Conservation (phyloP, 2,888 invertebrate genomes). For the Poecilus cupreus region DNA sequence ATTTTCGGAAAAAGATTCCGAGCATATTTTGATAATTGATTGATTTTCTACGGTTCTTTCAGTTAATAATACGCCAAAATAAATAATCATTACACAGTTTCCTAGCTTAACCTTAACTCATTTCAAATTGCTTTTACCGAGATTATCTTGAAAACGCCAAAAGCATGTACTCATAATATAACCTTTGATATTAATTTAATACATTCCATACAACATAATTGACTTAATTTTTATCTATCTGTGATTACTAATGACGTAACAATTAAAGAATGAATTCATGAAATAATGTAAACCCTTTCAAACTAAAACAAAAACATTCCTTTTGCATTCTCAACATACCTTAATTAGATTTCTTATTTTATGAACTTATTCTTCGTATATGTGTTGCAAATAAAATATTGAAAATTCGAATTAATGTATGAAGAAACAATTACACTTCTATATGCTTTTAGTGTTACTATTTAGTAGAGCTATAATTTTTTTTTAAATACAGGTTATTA, state of each 20-base stretch:
- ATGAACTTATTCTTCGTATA: neutral
- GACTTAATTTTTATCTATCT: slow-evolving; percentile 28
- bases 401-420: no score
- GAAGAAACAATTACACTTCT: neutral
- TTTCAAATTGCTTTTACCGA: neutral
- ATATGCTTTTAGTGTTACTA: slow-evolving; percentile 4
- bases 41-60: neutral
- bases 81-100: slow-evolving; percentile 3
- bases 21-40: slow-evolving; percentile 77
- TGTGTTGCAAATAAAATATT: neutral
- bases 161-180: slow-evolving; percentile 1
- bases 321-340: neutral
- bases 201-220: neutral
- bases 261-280: neutral
- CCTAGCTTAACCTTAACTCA: neutral
- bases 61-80: slow-evolving; percentile 17
- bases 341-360: neutral
- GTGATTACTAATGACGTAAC: slow-evolving; percentile 38
- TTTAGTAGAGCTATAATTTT: neutral
- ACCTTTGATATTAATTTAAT: neutral
- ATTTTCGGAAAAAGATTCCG: slow-evolving; percentile 79
- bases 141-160: slow-evolving; percentile 9
- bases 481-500: neutral
- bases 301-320: neutral
- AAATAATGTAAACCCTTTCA: neutral